These are phyloP conservation scores for Bombyx mori DNA, from an alignment of 1,140 invertebrate genomes.

Conservation along the genomic window ASM3026992v2 NC_085118.1:7467501-7468000, in stretches of 20 bases:
- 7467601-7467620: no score
- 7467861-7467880: conserved; percentile 66
- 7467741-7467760: neutral
- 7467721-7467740: neutral
- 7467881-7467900: conserved; percentile 57
- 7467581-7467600: no score
- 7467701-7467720: neutral
- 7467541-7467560: no score
- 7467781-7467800: conserved; percentile 55
- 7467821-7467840: conserved; percentile 63
- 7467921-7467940: conserved; percentile 67
- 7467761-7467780: conserved; percentile 22
- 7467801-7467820: conserved; percentile 54
- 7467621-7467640: no score
- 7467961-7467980: conserved; percentile 37
- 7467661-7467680: no score
- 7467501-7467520: no score
- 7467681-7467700: no score
- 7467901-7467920: conserved; percentile 61
- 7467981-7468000: conserved; percentile 35
- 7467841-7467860: conserved; percentile 71
- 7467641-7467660: neutral
- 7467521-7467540: no score
- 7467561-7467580: no score
- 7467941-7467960: conserved; percentile 55